A percentile compares a stretch with the other conserved stretches of the same genome.
These are phyloP conservation scores for Wasmannia auropunctata DNA, from an alignment of 1,140 invertebrate genomes.

Conservation along the genomic window DNA sequence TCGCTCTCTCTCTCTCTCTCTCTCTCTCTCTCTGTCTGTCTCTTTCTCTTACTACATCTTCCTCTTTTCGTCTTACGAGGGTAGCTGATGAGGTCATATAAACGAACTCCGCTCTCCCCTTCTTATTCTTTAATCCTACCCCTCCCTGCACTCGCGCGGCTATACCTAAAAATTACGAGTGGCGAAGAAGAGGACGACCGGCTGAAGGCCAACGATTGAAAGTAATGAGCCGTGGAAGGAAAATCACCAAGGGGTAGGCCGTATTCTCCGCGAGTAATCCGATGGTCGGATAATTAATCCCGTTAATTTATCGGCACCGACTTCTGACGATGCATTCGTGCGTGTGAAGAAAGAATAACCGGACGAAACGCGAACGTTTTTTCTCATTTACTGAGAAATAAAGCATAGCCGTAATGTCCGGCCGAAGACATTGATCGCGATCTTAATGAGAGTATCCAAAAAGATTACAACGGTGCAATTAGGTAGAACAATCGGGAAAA, in stretches of 20 bases:
- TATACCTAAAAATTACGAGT: conserved; percentile 82
- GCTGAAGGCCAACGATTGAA: conserved; percentile 79
- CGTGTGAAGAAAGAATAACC: conserved; percentile 35
- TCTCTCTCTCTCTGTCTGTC: too few relatives aligned
- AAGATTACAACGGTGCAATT: neutral
- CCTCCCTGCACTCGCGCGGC: conserved; percentile 59
- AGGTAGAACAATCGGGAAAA: neutral
- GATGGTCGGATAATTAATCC: conserved; percentile 72
- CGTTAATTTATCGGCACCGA: conserved; percentile 70
- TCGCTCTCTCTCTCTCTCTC: conserved; percentile 42
- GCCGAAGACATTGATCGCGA: neutral
- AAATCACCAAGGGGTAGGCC: conserved; percentile 55
- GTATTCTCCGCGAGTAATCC: conserved; percentile 65
- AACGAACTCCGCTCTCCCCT: conserved; percentile 81
- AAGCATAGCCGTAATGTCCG: neutral
- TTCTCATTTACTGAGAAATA: neutral
- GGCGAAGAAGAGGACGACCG: conserved; percentile 40
- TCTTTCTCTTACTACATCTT: conserved; percentile 1
- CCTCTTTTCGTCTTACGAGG: conserved; percentile 62
- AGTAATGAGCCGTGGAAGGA: conserved; percentile 81
- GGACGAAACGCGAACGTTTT: neutral
- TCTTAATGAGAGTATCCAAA: neutral
- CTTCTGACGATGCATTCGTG: conserved; percentile 25
- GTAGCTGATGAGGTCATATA: conserved; percentile 80
- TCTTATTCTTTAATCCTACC: conserved; percentile 85